Base-by-base conservation (phyloP, 2,888 invertebrate genomes). In the Caenorhabditis sp. region DNA sequence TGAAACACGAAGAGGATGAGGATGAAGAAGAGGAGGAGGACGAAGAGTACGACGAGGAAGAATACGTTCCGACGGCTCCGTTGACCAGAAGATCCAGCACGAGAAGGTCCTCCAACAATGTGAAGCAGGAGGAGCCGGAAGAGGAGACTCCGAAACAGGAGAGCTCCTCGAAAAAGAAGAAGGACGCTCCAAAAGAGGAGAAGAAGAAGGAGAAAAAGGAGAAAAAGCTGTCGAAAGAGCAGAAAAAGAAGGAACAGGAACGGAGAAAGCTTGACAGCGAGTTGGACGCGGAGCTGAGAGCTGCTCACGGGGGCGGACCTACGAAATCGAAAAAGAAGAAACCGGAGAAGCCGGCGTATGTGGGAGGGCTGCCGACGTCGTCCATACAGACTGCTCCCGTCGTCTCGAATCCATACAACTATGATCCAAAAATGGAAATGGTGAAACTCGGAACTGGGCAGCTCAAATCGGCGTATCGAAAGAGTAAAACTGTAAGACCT, bases 341-440 rank as follows among this genome's bases (percentile, higher is more conserved):
- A 20, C 77, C 77, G 5, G 75, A 79, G 30, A 78, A 81, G 39
- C 79, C 79, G 11, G 56, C 62, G 32, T 80, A 61, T 48, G 79
- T 76, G 17, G 82, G 79, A 11, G 82, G 82, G 4, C 46, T 79
- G 2, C 82, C 82, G 6, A 61, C 75, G 6, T 41, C 73, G 22
- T 61, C 79, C 1, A 73, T 79, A 45, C 56, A 75, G 52, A 63
- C 46, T 20, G 81, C 75, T 9, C 72, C 79, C 2, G 76, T 65
- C 2, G 76, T 71, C n/a, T 52, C 76, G 8, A 83, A 83, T 63
- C 79, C 79, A 6, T 83, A 83, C 58, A 81, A 82, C 53, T 83
- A 77, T 48, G 82, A 83, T 74, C 83, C 83, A 27, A 77, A 70
- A 41, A 70, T 68, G 62, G 82, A 82, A 39, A 82, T 83, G 56